Base-by-base conservation (phyloP, 1,140 invertebrate genomes). In the Drosophila nigromelanica region DNA sequence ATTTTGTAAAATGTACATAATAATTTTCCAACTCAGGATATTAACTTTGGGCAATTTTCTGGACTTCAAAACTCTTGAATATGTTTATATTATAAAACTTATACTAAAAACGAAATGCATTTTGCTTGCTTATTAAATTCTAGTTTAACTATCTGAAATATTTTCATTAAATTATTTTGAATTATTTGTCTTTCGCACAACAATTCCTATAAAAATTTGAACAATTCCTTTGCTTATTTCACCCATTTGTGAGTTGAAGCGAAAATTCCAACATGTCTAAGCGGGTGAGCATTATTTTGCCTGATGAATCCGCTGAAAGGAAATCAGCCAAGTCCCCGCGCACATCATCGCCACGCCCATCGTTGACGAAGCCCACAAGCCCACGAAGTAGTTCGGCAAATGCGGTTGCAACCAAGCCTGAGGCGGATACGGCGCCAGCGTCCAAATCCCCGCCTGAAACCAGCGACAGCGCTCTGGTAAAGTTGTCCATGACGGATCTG, bases 261-360 rank as follows among this genome's bases (percentile, higher is more conserved):
- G 15, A 2, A 50, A 54, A 39, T 56, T 63, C n/a, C 27, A 51
- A 51, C 33, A 81, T 86, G 82, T 72, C 78, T 0, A 87, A 64
- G 42, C 56, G 82, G 3, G 82, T 81, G 4, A 86, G 70, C 70
- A 85, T 85, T 30, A 11, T 71, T 10, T 14, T 78, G 50, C 80
- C 80, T 12, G 62, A 27, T 5, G 79, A 76, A 14, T 47, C 21
- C 21, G 14, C 5, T 14, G 12, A 5, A 37, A 7, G 5, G 10
- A 11, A 5, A 4, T 5, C 11, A 6, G 5, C 33, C 2, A 5
- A 35, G 37, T 39, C 37, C 3, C 11, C 15, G 12, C 47, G 27
- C 27, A 6, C 37, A 5, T 45, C 51, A 5, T 21, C 33, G 10
- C 27, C 27, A 6, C 27, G 27, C 27, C 2, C 18, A 18, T 27